Conservation (phyloP, 2,888 invertebrate genomes). For the Dromius quadrimaculatus region DNA sequence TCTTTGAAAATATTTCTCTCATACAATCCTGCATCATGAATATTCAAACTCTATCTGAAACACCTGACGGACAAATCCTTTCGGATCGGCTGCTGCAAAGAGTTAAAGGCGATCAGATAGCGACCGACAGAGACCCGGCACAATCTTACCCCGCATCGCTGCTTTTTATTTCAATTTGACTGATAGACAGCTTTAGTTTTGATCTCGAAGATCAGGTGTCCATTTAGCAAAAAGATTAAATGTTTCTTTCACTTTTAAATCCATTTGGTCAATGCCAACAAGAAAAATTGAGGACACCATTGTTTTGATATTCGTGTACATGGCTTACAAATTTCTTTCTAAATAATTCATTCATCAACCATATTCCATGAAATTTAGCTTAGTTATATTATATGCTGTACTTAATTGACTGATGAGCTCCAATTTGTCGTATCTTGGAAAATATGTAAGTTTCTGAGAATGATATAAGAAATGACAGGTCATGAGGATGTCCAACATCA, state of each 20-base stretch:
- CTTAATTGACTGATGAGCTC: too few relatives aligned
- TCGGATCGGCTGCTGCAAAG: conserved; percentile 59
- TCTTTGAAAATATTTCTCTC: too few relatives aligned
- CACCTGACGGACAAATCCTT: conserved; percentile 58
- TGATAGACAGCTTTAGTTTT: conserved; percentile 65
- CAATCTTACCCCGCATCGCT: conserved; percentile 61
- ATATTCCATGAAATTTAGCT: too few relatives aligned
- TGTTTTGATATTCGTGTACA: too few relatives aligned
- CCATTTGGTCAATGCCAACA: conserved; percentile 10
- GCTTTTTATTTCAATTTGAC: conserved; percentile 59
- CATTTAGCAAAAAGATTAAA: conserved; percentile 60
- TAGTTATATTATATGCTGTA: too few relatives aligned
- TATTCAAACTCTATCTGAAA: conserved; percentile 52
- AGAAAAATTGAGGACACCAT: too few relatives aligned
- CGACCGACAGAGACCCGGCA: conserved; percentile 62
- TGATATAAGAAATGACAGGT: too few relatives aligned
- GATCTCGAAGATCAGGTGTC: conserved; percentile 61
- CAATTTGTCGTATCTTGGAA: too few relatives aligned
- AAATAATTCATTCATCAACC: too few relatives aligned
- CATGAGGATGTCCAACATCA: too few relatives aligned
- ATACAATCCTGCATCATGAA: conserved; percentile 12
- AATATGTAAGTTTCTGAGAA: too few relatives aligned
- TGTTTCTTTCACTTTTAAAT: conserved; percentile 23
- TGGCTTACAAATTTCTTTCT: too few relatives aligned
- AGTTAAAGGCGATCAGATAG: conserved; percentile 64